Base-by-base conservation (phyloP, 1,140 invertebrate species). In the Batillaria attramentaria region DNA sequence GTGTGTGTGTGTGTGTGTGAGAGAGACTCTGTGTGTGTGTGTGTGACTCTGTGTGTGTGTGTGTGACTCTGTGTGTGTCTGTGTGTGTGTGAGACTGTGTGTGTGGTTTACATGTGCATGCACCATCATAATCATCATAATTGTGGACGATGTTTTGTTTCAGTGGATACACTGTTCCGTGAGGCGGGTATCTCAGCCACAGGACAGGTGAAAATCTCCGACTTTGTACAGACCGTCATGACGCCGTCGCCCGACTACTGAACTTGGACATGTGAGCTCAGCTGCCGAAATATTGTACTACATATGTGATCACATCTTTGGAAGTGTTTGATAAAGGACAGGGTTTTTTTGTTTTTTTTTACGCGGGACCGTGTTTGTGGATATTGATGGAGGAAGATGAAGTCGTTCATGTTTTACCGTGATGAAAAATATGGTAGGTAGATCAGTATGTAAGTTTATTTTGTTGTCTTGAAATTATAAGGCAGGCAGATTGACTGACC, bases 161-260 rank as follows among this genome's bases (percentile, higher is more conserved):
- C 91, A 95, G 96, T 98, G 50, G 97, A 98, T 85, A 95, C 97
- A 78, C 96, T 98, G 75, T 97, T 98, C 87, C 92, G 96, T 28
- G 97, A 99, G 91, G 96, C 97, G 0, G 97, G 97, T 89, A 95
- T 98, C 6, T 93, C 94, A 3, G 93, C 94, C 43, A 95, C 94
- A 87, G 96, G 95, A 28, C 93, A 94, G 18, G 95, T 98, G 0
- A 94, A 95, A 57, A 98, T 98, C 88, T 94, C 97, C 86, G 96
- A 98, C 87, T 98, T 99, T 91, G 94, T 98, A 0, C 97, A 97
- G 90, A 97, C 97, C 85, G 95, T 97, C 10, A 96, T 96, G 92
- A 97, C 97, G 33, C 97, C 97, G 5, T 95, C 97, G 28, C 97
- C 97, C 35, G 97, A 99, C 91, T 98, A 98, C 91, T 98, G 62